A percentile compares a stretch with the other conserved stretches of the same genome.
These are phyloP conservation scores for Psittacus erithacus DNA, from an alignment of 2,113 vertebrate genomes.

Conservation along the genomic window DNA sequence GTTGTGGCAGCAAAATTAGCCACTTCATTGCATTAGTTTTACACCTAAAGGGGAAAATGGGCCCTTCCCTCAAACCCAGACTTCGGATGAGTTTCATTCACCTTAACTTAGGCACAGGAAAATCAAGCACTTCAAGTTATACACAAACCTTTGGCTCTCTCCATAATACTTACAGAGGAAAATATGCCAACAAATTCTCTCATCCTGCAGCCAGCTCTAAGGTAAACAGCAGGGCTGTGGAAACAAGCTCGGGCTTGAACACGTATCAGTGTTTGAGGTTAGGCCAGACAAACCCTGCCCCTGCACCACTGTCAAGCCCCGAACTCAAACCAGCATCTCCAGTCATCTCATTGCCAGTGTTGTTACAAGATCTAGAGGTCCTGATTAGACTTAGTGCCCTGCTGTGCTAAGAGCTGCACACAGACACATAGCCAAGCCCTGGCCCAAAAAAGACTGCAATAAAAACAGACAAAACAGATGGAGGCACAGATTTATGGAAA, in stretches of 20 bases:
- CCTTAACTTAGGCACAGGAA: not conserved
- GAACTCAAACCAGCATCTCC: not conserved
- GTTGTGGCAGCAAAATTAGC: not conserved
- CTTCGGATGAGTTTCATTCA: not conserved
- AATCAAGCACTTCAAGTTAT: not conserved
- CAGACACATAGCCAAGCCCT: not conserved
- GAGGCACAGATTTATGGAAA: conserved; percentile 22
- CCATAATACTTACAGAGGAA: not conserved
- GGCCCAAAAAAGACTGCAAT: not conserved
- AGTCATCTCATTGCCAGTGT: not conserved
- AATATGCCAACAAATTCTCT: not conserved
- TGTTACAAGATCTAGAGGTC: not conserved
- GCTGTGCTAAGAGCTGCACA: not conserved
- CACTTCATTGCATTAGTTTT: not conserved
- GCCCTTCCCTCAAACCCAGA: not conserved
- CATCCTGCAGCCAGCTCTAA: not conserved
- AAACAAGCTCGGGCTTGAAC: not conserved
- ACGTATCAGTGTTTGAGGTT: not conserved
- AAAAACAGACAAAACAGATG: conserved; percentile 29
- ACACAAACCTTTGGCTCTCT: not conserved
- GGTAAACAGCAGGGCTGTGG: not conserved
- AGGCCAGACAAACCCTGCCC: not conserved
- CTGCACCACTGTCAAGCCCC: not conserved
- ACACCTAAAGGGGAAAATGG: not conserved
- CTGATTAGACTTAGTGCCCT: not conserved